Conservation (phyloP, 1,140 invertebrate genomes). For the Drosophila parvula region DNA sequence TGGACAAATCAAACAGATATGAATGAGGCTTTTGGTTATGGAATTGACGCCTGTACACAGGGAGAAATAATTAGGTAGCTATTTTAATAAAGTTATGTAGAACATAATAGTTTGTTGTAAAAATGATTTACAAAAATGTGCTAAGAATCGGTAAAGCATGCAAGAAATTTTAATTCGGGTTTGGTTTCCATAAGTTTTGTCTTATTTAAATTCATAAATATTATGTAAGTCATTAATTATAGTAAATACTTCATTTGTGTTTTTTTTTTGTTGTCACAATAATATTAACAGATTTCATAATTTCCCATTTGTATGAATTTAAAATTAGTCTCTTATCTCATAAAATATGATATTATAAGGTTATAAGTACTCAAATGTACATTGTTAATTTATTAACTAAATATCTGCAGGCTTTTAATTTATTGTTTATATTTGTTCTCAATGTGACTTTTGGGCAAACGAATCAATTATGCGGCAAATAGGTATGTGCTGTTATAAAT, state of each 20-base stretch:
- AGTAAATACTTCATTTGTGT: not conserved
- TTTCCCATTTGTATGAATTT: not conserved
- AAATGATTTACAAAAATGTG: not conserved
- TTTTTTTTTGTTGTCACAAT: not conserved
- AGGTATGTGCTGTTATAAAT: constrained; percentile 80
- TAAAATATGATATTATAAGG: not conserved
- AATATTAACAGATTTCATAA: not conserved
- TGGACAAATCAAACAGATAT: constrained; percentile 55
- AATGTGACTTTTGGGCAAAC: constrained; percentile 36
- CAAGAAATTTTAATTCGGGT: not conserved
- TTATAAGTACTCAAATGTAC: not conserved
- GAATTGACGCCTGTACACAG: constrained; percentile 11
- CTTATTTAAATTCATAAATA: not conserved
- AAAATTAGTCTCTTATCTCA: not conserved
- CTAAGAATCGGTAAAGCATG: not conserved
- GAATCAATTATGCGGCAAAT: constrained; percentile 80
- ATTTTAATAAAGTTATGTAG: not conserved
- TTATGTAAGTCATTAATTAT: not conserved
- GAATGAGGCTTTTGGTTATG: constrained; percentile 20
- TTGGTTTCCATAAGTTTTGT: not conserved
- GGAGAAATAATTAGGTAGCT: not conserved
- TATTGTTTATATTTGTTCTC: constrained; percentile 18
- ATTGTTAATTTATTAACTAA: not conserved
- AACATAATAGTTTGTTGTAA: not conserved
- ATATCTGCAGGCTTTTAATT: not conserved